phyloP scores from a whole-genome alignment of 92 coral and sea anemone species.

The Desmophyllum pertusum region DNA sequence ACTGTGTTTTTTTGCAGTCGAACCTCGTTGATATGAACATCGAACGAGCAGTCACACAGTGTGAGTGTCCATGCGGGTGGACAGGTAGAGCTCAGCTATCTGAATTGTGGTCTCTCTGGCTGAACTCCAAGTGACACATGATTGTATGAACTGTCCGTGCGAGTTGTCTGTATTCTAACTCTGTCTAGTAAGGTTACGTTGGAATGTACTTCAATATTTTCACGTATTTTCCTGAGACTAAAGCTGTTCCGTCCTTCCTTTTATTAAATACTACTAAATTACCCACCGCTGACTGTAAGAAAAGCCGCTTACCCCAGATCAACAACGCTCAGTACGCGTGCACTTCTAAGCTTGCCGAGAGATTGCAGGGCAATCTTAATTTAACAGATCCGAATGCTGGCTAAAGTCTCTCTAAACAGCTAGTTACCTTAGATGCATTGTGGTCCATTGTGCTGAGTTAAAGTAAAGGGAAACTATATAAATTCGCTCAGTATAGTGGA shows the following conservation, averaged over 20 bases:
- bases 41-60: background rate
- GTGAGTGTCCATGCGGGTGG: background rate
- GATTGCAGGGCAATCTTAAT: too few relatives aligned
- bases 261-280: background rate
- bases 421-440: too few relatives aligned
- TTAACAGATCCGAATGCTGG: too few relatives aligned
- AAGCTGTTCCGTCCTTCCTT: background rate
- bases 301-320: background rate
- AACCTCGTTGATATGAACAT: background rate
- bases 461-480: too few relatives aligned
- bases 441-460: too few relatives aligned
- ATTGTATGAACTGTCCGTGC: background rate
- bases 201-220: background rate
- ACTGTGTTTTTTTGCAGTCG: background rate
- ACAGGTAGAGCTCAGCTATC: background rate
- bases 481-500: too few relatives aligned
- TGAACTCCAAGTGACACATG: background rate
- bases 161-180: background rate
- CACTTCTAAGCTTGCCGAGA: too few relatives aligned
- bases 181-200: background rate
- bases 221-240: background rate
- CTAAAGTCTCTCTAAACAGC: too few relatives aligned
- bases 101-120: background rate
- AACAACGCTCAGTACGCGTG: too few relatives aligned
- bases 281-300: too few relatives aligned